A percentile compares a stretch with the other conserved stretches of the same genome.
Conservation (phyloP, 2,888 invertebrate species). For the Didymodactylos carnosus region DNA sequence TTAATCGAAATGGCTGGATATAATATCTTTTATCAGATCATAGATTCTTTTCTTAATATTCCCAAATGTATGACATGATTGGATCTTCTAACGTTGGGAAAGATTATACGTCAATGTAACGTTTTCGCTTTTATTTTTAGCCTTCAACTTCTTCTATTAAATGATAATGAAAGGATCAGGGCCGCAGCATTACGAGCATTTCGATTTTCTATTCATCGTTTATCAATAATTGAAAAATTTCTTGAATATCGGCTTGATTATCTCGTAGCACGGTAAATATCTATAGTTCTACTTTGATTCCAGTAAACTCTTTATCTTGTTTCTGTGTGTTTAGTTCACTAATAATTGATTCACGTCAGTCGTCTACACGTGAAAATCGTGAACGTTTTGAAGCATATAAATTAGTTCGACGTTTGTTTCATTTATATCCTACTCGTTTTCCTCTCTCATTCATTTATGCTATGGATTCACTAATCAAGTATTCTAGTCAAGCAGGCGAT, state of each 20-base stretch:
- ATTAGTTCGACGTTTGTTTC: slow-evolving; percentile 52
- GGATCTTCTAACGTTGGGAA: no score
- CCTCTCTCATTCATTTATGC: slow-evolving; percentile 56
- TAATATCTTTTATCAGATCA: no score
- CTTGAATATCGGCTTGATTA: slow-evolving; percentile 62
- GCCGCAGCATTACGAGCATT: slow-evolving; percentile 68
- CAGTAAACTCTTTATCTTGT: background rate
- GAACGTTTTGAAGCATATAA: slow-evolving; percentile 76
- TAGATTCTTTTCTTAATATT: no score
- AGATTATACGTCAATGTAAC: no score
- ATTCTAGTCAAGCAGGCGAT: background rate
- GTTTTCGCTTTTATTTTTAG: slow-evolving; percentile 39
- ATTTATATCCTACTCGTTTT: slow-evolving; percentile 52
- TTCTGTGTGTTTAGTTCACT: slow-evolving; percentile 47
- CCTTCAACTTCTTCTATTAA: slow-evolving; percentile 59
- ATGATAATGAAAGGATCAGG: slow-evolving; percentile 68
- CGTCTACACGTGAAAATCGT: slow-evolving; percentile 56
- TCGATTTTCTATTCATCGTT: slow-evolving; percentile 57
- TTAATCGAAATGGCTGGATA: no score
- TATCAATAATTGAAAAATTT: slow-evolving; percentile 56
- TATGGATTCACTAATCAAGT: background rate
- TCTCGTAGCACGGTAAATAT: slow-evolving; percentile 49
- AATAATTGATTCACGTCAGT: slow-evolving; percentile 30
- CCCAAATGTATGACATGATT: no score
- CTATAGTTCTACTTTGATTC: no score